Evolutionary conservation across 2,888 invertebrate genomes (phyloP), one percentile per base, ranked within the genome.

Genomic region (Hyposoter dolosus): DNA sequence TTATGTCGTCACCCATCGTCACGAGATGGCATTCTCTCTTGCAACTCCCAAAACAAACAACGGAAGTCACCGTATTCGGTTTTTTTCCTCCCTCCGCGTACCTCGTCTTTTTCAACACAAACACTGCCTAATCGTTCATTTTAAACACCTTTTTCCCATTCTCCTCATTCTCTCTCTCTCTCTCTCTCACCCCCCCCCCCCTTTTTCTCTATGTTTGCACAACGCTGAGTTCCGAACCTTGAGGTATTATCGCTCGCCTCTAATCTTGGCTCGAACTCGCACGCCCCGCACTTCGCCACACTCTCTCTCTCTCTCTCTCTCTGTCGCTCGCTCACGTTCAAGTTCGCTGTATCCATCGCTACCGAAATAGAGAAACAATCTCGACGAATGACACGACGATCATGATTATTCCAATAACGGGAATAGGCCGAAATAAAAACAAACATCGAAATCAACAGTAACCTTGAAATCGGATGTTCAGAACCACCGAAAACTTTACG

Each of bases 171-270:
- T 28, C 47, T 43, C n/a, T 69, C 43, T 69, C 47, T 60, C 45
- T 63, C 35, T n/a, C n/a, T n/a, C n/a, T n/a, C n/a, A n/a, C 63
- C n/a, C 17, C 35, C 32, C 45, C 60, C 43, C 60, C 65, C 65
- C 65, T 53, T 6, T 88, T 19, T 71, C 35, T 50, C 50, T 40
- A 47, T 68, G 68, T 47, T 68, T 60, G 76, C 72, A 72, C 66
- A 84, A 68, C 87, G 86, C 88, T 88, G 88, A 90, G 28, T 90
- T 88, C 76, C 88, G 88, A 89, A 89, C 91, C 91, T 91, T 90
- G 90, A 90, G 84, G 88, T 91, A 91, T 91, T 89, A 91, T 90
- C 89, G 90, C 91, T 86, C 79, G 83, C 65, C 84, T 88, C 89
- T 91, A 90, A 91, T 90, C 89, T 90, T 91, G 90, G 91, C 88